Conservation (phyloP, 2,888 invertebrate genomes). For the Tachina fera region DNA sequence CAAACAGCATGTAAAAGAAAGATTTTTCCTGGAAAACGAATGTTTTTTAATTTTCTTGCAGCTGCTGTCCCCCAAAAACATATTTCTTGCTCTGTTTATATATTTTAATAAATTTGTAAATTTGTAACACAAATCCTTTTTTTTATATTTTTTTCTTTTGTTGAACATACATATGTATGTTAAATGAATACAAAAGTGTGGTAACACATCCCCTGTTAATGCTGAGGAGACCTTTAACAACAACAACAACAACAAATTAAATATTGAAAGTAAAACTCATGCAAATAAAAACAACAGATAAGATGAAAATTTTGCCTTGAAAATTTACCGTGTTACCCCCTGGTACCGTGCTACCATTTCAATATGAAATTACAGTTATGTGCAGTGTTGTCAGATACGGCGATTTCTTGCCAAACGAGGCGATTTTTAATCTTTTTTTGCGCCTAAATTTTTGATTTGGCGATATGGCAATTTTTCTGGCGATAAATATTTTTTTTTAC, state of each 20-base stretch:
- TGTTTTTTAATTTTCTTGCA: too few relatives aligned
- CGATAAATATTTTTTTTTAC: too few relatives aligned
- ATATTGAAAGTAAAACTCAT: neutral
- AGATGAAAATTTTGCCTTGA: neutral
- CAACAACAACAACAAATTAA: neutral
- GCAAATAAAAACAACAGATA: neutral
- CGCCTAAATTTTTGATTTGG: too few relatives aligned
- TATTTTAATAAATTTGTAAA: neutral
- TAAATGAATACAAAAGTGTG: conserved; percentile 29
- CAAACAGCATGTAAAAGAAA: too few relatives aligned
- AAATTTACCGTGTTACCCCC: neutral
- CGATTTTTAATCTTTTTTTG: too few relatives aligned
- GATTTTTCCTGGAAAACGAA: too few relatives aligned
- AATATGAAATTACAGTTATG: too few relatives aligned
- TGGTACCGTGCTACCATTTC: too few relatives aligned
- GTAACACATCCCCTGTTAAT: conserved; percentile 39
- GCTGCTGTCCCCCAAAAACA: neutral
- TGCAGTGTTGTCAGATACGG: too few relatives aligned
- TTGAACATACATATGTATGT: neutral
- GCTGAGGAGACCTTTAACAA: conserved; percentile 47
- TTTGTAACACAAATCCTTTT: conserved; percentile 32
- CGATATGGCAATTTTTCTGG: too few relatives aligned
- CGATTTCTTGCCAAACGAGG: too few relatives aligned
- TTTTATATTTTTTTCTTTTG: neutral
- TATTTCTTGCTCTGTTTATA: neutral